Percentiles rank a stretch among this genome's conserved stretches.
Conservation (phyloP, 2,888 invertebrate genomes). For the Chouioia cunea region DNA sequence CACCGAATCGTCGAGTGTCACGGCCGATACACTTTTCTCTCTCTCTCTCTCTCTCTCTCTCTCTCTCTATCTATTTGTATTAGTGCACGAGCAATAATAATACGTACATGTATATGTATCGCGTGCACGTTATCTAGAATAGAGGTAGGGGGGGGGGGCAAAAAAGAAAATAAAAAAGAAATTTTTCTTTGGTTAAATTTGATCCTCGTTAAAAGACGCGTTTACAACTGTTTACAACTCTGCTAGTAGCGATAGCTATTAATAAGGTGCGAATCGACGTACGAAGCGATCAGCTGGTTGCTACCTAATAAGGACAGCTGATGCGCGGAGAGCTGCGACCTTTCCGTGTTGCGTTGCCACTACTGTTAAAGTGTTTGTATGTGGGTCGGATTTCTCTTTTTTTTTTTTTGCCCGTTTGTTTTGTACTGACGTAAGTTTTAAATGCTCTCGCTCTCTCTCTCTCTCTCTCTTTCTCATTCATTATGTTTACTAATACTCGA, state of each 20-base stretch:
- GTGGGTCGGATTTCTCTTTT: too few species aligned
- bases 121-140: too few species aligned
- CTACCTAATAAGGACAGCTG: background rate
- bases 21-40: background rate
- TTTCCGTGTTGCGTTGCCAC: background rate
- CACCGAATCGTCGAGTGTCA: too few species aligned
- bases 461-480: background rate
- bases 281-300: background rate
- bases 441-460: too few species aligned
- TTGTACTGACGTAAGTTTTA: background rate
- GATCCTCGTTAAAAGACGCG: too few species aligned
- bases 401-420: background rate
- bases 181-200: too few species aligned
- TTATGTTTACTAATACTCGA: too few species aligned
- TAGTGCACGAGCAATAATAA: background rate
- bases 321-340: background rate
- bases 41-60: slow-evolving; percentile 2
- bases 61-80: background rate
- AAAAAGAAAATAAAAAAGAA: too few species aligned
- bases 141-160: too few species aligned
- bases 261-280: background rate
- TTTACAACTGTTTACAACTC: too few species aligned
- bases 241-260: background rate
- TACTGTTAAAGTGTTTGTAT: background rate
- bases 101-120: too few species aligned